Evolutionary conservation across 1,140 invertebrate species (phyloP).

Genomic region (Pseudomyrmex pallidus): DNA sequence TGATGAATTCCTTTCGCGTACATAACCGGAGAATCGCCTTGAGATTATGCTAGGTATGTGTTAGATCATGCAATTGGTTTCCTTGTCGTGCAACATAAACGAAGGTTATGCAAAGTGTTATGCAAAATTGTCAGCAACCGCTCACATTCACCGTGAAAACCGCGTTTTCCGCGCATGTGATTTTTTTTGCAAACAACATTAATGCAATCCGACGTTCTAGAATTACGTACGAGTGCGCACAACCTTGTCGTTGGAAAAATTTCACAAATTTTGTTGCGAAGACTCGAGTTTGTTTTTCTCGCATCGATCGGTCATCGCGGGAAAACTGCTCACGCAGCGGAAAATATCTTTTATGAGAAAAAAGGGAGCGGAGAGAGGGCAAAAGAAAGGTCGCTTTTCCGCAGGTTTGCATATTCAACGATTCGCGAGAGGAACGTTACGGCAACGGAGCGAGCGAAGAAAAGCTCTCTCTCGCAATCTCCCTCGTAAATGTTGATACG

Average conservation of each 20-base stretch:
- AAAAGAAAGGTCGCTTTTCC: conserved; percentile 5
- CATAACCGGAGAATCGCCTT: neutral
- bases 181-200: neutral
- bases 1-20: neutral
- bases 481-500: conserved; percentile 37
- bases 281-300: neutral
- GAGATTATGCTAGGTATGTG: conserved; percentile 22
- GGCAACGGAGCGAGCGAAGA: neutral
- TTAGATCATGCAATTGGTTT: neutral
- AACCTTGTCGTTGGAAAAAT: no score
- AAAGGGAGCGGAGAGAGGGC: neutral
- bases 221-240: no score
- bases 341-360: conserved; percentile 6
- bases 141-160: neutral
- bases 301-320: neutral
- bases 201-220: neutral
- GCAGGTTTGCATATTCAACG: conserved; percentile 50
- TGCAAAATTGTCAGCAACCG: conserved; percentile 16
- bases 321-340: neutral
- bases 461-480: conserved; percentile 20
- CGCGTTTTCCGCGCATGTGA: neutral
- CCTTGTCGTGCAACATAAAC: neutral
- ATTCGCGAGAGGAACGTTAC: conserved; percentile 34
- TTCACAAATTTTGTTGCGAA: no score
- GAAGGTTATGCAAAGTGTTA: conserved; percentile 28